Conservation (phyloP, 2,888 invertebrate species). For the Idaea straminata region DNA sequence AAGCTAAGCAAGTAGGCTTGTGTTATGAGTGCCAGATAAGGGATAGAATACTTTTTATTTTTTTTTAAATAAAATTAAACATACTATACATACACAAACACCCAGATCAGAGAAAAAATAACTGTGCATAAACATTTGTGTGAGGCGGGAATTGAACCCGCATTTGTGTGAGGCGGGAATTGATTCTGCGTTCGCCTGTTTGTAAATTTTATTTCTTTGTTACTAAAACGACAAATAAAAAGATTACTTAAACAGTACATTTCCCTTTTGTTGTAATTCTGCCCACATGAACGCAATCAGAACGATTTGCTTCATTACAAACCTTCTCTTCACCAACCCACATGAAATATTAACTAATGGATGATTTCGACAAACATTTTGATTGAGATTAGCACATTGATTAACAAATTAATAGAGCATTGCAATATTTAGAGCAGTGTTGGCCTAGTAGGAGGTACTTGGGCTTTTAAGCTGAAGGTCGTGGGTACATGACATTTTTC, state of each 20-base stretch:
- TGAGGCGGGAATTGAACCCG: too few species aligned
- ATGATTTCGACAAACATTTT: slow-evolving; percentile 26
- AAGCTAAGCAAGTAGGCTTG: too few species aligned
- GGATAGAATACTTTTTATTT: too few species aligned
- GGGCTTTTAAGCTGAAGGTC: background rate
- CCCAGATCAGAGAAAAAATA: too few species aligned
- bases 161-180: too few species aligned
- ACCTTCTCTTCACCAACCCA: slow-evolving; percentile 25
- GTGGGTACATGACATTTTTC: background rate
- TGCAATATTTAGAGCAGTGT: background rate
- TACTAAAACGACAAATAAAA: too few species aligned
- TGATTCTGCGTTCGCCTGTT: too few species aligned
- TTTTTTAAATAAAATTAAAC: too few species aligned
- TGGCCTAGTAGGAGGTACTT: background rate
- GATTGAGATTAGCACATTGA: background rate
- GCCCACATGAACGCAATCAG: slow-evolving; percentile 21
- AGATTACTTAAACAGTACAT: slow-evolving; percentile 6
- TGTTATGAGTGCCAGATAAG: too few species aligned
- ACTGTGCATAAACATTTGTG: too few species aligned
- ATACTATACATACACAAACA: too few species aligned
- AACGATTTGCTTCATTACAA: slow-evolving; percentile 25
- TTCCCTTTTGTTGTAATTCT: slow-evolving; percentile 6
- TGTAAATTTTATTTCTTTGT: too few species aligned
- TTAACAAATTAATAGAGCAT: slow-evolving; percentile 14
- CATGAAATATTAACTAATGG: slow-evolving; percentile 18